Evolutionary conservation across 2,113 vertebrate genomes (phyloP).

Genomic region (Hippocampus zosterae): DNA sequence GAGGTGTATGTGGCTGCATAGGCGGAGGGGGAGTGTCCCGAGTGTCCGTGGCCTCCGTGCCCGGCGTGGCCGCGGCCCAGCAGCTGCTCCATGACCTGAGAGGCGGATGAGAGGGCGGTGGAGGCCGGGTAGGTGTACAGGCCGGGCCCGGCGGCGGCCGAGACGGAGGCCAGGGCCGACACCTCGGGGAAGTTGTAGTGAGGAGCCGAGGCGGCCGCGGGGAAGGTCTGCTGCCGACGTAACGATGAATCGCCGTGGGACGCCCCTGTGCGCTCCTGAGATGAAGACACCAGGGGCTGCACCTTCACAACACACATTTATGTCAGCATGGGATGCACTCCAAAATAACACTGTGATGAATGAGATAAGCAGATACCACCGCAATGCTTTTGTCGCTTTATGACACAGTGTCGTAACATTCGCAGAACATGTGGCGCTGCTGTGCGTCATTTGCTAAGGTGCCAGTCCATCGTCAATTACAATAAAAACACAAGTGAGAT

Average conservation of each 20-base stretch:
- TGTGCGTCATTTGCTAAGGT: too few relatives aligned
- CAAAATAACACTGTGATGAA: too few relatives aligned
- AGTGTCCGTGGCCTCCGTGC: constrained; percentile 26
- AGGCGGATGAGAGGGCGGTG: constrained; percentile 83
- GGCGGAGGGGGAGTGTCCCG: constrained; percentile 72
- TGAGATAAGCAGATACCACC: too few relatives aligned
- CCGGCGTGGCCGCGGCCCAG: constrained; percentile 75
- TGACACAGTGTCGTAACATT: too few relatives aligned
- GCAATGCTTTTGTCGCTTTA: too few relatives aligned
- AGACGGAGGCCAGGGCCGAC: constrained; percentile 74
- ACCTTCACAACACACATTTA: constrained; percentile 29
- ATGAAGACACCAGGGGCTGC: constrained; percentile 74
- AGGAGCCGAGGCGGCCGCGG: constrained; percentile 82
- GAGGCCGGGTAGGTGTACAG: constrained; percentile 89
- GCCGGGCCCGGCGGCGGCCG: constrained; percentile 71
- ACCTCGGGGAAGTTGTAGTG: constrained; percentile 86
- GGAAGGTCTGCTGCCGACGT: constrained; percentile 89
- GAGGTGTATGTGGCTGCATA: constrained; percentile 79
- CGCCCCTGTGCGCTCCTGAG: constrained; percentile 64
- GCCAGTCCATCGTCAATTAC: too few relatives aligned
- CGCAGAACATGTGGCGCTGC: too few relatives aligned
- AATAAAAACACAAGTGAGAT: too few relatives aligned
- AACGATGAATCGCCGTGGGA: constrained; percentile 74
- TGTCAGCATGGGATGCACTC: background rate
- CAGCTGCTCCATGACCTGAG: constrained; percentile 91